Evolutionary conservation across 2,797 vertebrate genomes (phyloP).

Genomic region (Peromyscus nudipes): DNA sequence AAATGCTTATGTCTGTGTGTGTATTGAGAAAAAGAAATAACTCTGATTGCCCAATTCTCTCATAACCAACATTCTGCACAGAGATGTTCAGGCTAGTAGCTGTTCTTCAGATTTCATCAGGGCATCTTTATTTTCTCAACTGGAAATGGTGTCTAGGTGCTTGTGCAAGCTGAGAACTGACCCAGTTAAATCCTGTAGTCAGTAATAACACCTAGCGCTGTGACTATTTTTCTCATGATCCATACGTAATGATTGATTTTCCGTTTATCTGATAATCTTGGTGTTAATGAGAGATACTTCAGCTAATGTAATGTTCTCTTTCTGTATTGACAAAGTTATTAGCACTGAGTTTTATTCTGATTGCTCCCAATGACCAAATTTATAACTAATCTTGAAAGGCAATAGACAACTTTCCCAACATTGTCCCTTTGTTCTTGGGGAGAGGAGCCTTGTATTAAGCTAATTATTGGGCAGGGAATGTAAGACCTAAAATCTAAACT

Average conservation of each 20-base stretch:
- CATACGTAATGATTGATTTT: conserved; percentile 57
- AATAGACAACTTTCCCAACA: background rate
- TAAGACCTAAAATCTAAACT: background rate
- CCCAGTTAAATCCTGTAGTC: conserved; percentile 62
- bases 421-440: background rate
- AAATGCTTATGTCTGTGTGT: background rate
- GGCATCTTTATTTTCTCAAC: conserved; percentile 71
- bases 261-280: conserved; percentile 62
- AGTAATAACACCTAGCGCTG: conserved; percentile 60
- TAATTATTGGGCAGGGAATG: background rate
- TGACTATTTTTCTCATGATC: conserved; percentile 61
- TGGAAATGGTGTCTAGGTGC: conserved; percentile 44
- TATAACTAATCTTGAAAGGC: conserved; percentile 26
- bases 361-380: conserved; percentile 34
- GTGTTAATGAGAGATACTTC: conserved; percentile 57
- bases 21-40: background rate
- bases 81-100: background rate
- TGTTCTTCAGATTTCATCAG: conserved; percentile 55
- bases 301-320: conserved; percentile 35
- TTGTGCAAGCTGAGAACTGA: conserved; percentile 72
- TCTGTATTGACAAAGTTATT: conserved; percentile 12
- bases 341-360: background rate
- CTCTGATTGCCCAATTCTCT: background rate
- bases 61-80: background rate
- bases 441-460: background rate